Conservation (phyloP, 2,113 vertebrate species). For the Acinonyx jubatus region DNA sequence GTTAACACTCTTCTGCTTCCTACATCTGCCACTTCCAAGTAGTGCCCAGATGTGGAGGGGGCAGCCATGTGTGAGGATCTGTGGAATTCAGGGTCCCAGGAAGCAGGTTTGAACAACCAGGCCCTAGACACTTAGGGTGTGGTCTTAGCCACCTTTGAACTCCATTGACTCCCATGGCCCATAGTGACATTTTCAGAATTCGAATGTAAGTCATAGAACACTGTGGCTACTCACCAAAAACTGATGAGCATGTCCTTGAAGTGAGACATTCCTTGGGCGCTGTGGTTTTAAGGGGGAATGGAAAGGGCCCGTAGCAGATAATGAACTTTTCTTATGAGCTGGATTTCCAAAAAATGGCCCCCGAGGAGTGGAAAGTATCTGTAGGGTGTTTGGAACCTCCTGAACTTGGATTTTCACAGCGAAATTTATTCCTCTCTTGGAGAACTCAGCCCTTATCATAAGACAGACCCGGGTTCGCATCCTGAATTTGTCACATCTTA, state of each 20-base stretch:
- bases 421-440: not conserved
- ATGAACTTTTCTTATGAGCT: not conserved
- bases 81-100: not conserved
- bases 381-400: not conserved
- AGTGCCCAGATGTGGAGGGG: not conserved
- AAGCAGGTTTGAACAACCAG: not conserved
- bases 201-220: not conserved
- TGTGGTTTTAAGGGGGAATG: not conserved
- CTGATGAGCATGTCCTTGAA: not conserved
- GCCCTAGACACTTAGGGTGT: not conserved
- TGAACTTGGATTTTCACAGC: not conserved
- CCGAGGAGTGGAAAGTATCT: not conserved
- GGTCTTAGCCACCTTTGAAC: not conserved
- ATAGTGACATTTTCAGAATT: not conserved
- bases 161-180: not conserved
- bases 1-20: too few relatives aligned
- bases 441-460: not conserved
- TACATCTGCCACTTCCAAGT: not conserved
- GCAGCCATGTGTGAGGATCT: not conserved
- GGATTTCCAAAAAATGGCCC: not conserved
- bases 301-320: not conserved
- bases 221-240: fast-evolving
- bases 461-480: not conserved
- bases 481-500: not conserved
- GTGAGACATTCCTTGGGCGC: not conserved